Evolutionary conservation across 92 coral and sea anemone species (phyloP).

Genomic region (Porites cylindrica): DNA sequence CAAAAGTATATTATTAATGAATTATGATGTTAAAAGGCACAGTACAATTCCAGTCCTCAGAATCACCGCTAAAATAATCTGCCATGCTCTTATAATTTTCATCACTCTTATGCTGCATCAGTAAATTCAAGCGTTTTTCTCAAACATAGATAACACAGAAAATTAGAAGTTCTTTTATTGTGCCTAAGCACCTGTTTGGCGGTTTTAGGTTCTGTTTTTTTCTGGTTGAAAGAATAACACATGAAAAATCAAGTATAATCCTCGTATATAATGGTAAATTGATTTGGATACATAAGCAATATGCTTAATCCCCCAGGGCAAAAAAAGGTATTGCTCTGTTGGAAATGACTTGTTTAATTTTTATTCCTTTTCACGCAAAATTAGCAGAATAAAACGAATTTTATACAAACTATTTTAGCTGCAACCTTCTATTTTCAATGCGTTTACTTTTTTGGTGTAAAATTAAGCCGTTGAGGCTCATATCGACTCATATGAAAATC

Average conservation of each 20-base stretch:
- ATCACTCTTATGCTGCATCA: no score
- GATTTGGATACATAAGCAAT: conserved; percentile 16
- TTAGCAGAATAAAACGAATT: background rate
- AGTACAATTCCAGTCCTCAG: background rate
- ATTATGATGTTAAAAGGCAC: background rate
- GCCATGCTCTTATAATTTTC: background rate
- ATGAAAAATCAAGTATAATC: background rate
- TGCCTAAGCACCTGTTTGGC: conserved; percentile 20
- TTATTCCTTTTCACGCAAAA: background rate
- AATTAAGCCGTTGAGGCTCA: conserved; percentile 14
- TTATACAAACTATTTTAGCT: background rate
- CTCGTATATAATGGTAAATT: conserved; percentile 16
- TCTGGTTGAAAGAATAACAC: conserved; percentile 5
- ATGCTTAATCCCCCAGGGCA: background rate
- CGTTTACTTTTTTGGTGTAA: background rate
- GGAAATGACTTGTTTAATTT: background rate
- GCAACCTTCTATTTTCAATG: background rate
- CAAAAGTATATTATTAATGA: background rate
- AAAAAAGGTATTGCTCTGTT: background rate
- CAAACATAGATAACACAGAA: conserved; percentile 17
- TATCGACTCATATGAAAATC: conserved; percentile 13
- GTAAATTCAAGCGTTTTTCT: conserved; percentile 7
- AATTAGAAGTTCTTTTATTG: background rate
- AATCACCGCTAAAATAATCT: background rate
- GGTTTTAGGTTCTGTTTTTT: background rate